phyloP scores from a whole-genome alignment of 2,888 invertebrate species.

The Tolmerus cingulatus region DNA sequence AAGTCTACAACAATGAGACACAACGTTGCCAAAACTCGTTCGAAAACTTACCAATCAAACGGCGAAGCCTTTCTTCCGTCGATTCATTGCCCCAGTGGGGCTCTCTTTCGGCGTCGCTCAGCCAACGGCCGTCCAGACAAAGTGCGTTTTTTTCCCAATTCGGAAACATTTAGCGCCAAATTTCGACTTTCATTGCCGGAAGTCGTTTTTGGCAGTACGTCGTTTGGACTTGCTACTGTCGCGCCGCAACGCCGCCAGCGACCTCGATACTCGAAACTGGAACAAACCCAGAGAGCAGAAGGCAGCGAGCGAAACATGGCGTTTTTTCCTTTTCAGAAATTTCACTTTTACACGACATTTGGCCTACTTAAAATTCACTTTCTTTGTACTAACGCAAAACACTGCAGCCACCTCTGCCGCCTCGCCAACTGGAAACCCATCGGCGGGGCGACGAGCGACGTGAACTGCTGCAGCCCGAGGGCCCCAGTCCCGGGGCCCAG shows the following conservation, averaged over 20 bases:
- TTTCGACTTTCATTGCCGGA: constrained; percentile 39
- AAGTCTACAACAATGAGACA: background rate
- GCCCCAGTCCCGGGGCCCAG: background rate
- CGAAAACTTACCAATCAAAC: background rate
- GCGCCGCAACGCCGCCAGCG: background rate
- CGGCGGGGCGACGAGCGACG: background rate
- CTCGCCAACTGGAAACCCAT: background rate
- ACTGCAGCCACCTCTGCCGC: constrained; percentile 16
- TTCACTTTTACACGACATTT: constrained; percentile 42
- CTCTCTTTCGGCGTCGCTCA: too few relatives aligned
- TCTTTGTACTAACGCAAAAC: constrained; percentile 39
- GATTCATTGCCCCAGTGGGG: background rate
- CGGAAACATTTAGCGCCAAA: constrained; percentile 7
- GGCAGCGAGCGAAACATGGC: background rate
- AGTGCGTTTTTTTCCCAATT: background rate
- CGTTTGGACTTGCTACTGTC: background rate
- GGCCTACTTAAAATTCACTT: constrained; percentile 43
- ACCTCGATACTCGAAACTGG: constrained; percentile 37
- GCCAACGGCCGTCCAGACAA: background rate
- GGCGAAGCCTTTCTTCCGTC: background rate
- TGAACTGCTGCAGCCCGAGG: constrained; percentile 4
- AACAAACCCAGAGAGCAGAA: constrained; percentile 27
- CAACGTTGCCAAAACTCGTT: background rate
- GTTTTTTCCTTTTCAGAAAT: constrained; percentile 25
- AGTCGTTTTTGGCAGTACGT: constrained; percentile 20